Conservation (phyloP, 2,797 vertebrate genomes). For the Australoheros facetus region DNA sequence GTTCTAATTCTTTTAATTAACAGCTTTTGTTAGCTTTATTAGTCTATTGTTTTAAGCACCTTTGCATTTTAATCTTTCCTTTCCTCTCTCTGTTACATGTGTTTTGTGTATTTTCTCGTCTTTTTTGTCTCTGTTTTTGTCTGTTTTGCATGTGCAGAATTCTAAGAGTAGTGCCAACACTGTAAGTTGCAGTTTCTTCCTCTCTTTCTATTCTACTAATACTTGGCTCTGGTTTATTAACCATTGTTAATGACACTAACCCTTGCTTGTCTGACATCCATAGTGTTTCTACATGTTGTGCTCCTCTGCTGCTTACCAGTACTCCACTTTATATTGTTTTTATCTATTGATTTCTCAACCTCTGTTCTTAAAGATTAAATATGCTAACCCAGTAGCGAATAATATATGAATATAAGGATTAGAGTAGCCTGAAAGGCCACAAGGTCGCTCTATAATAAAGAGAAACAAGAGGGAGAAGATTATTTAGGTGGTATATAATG, state of each 20-base stretch:
- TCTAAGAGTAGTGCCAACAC: slow-evolving; percentile 98
- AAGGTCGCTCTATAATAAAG: neutral
- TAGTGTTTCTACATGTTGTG: slow-evolving; percentile 69
- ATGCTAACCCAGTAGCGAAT: slow-evolving; percentile 37
- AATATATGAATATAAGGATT: slow-evolving; percentile 22
- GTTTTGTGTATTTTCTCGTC: slow-evolving; percentile 86
- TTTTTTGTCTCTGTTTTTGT: slow-evolving; percentile 85
- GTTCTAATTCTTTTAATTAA: slow-evolving; percentile 52
- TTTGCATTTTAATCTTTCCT: slow-evolving; percentile 59
- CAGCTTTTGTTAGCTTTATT: slow-evolving; percentile 50
- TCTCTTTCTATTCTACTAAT: slow-evolving; percentile 65
- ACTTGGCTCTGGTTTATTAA: slow-evolving; percentile 54
- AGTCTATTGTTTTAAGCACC: slow-evolving; percentile 80
- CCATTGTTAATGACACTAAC: slow-evolving; percentile 64
- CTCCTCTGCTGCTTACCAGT: slow-evolving; percentile 60
- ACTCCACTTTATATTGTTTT: slow-evolving; percentile 40
- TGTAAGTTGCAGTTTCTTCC: slow-evolving; percentile 90
- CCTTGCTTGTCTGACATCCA: slow-evolving; percentile 69
- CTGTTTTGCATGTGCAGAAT: slow-evolving; percentile 97
- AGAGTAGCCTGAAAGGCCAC: neutral
- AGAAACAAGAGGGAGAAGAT: neutral
- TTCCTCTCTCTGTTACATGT: slow-evolving; percentile 77
- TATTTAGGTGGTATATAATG: slow-evolving; percentile 1
- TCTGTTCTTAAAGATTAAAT: slow-evolving; percentile 31
- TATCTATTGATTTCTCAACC: slow-evolving; percentile 27